Base-by-base conservation (phyloP, 1,140 invertebrate genomes). In the Drosophila watanabei region DNA sequence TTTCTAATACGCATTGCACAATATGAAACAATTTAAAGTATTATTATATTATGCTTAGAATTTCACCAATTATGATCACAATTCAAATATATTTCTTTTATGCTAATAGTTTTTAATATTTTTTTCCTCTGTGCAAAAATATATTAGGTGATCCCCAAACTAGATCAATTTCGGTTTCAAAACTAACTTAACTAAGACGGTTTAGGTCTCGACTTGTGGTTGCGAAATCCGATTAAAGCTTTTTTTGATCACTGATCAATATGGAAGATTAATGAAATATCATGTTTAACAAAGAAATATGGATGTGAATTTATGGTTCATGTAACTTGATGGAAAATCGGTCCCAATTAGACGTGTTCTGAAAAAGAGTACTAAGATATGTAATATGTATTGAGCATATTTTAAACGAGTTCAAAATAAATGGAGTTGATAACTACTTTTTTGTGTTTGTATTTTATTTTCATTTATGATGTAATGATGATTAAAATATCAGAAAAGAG, bases 131-230 rank as follows among this genome's bases (percentile, higher is more conserved):
- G 7, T 8, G 4, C 10, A 14, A 35, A 56, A 20, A 16, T 37
- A 37, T 37, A 24, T 10, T 20, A 18, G 13, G n/a, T 54, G 11
- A 52, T 64, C 28, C 20, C 4, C 4, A 24, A 61, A 33, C 18
- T 41, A 43, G 75, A 78, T 61, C 24, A 62, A 45, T 61, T 62
- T 78, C 41, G 75, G 75, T 79, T 79, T 79, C 75, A 79, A 48
- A 56, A 61, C 28, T 37, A 48, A 49, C 73, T 58, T 35, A n/a
- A n/a, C n/a, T n/a, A 52, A 10, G 8, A 18, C 52, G 73, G 75
- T 77, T 35, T 33, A 45, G 46, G 45, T 52, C 45, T 52, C n/a
- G 28, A 54, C 57, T 69, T 14, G 28, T n/a, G 32, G 30, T 30
- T 57, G 51, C 32, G 16, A 18, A 49, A 28, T n/a, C 4, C 13